Evolutionary conservation across 1,140 invertebrate genomes (phyloP), one percentile per base, ranked within the genome.

Genomic region (Drosophila ogumai): DNA sequence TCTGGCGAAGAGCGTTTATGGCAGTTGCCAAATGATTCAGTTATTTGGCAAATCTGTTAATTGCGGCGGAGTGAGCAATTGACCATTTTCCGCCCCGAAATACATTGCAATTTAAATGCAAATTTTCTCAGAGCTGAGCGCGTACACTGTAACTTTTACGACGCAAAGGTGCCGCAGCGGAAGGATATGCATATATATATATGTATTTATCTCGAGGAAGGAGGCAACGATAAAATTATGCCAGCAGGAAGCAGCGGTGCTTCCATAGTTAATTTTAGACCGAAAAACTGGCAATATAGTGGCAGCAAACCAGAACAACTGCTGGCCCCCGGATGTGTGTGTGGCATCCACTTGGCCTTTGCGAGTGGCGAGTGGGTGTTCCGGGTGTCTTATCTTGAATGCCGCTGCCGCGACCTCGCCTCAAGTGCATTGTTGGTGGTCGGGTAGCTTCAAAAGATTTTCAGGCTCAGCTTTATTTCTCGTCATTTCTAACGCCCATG

Each of bases 331-430:
- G 67, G 47, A 68, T 60, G 50, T 60, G 57, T 80, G 67, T 79
- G 50, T 76, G 79, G 67, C 84, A 80, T 71, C 50, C 63, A 82
- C 79, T 86, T 84, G 84, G 80, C 76, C 76, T 88, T 87, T 87
- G 61, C 54, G 67, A 69, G 73, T 59, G 67, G 47, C 59, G 19
- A 44, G 65, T 79, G 75, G 59, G 63, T 64, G 61, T 32, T 40
- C 52, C 54, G 60, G 60, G 44, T 63, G 50, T 75, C 54, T 64
- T 85, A 72, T 86, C 74, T 86, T 66, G 56, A 74, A 74, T 55
- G 71, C 57, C 60, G n/a, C 41, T 22, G 40, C 46, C 71, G 31
- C 68, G 69, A 76, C 74, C 64, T 76, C 41, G 61, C 41, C 74
- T 76, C 63, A 54, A 75, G 73, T 54, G 66, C 68, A 72, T 58